Evolutionary conservation across 2,113 vertebrate genomes (phyloP), one percentile per base, ranked within the genome.

Genomic region (Synodontis membranacea): DNA sequence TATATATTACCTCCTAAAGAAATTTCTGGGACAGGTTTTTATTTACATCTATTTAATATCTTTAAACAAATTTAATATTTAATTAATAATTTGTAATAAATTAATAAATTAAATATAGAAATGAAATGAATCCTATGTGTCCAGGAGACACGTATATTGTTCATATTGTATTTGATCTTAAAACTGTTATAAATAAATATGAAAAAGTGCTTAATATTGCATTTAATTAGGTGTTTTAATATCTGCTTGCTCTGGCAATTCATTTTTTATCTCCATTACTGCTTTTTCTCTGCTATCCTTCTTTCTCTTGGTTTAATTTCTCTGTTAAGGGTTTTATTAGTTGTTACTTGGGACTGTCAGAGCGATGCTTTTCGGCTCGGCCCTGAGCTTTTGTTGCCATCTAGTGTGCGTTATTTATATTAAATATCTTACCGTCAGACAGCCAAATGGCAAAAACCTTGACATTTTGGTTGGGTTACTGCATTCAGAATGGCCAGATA

Each of bases 371-470:
- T 3, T 19, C 2, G 48, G 23, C 8, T 19, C 2, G 48, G 23
- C 14, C 0, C 0, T 44, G 19, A 17, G 66, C 48, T 52, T 89
- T 17, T 89, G 62, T 68, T 58, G 66, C 85, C 88, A 86, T 86
- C 88, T 84, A 68, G 85, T 84, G 88, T 70, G 2, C 44, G 21
- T 50, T 50, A 10, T 74, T 74, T 74, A 14, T 28, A 28, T 25
- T 23, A 1, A 42, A 72, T 28, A 21, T 70, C 3, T 39, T 39
- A 15, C 62, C 34, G 62, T n/a, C 28, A 34, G 19, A 19, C 19
- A 37, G 64, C 31, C 6, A 68, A 37, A 21, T 66, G 21, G 4
- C 2, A n/a, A 15, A 64, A 64, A 66, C 3, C 25, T 25, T 60
- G 25, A 60, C 25, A 56, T 66, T 34, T 31, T 14, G 3, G 3